These are phyloP conservation scores for Cacoxenus indagator DNA, from an alignment of 2,888 invertebrate genomes.

Conservation along the genomic window DNA sequence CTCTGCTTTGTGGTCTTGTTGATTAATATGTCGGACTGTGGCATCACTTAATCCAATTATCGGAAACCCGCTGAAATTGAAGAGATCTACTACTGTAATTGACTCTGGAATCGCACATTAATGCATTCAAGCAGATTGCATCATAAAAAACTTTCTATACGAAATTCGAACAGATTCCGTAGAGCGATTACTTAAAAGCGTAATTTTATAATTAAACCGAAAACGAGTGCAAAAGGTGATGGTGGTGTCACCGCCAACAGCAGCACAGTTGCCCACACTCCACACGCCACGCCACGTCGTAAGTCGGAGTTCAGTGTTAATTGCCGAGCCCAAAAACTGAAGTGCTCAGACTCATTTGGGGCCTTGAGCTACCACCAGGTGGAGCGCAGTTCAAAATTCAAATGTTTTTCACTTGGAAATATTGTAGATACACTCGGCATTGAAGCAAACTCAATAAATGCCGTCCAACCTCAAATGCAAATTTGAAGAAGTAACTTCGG, in stretches of 20 bases:
- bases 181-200: not conserved
- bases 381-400: no score
- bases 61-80: no score
- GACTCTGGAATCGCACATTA: no score
- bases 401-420: not conserved
- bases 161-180: no score
- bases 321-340: constrained; percentile 51
- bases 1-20: no score
- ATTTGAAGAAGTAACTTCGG: not conserved
- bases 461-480: not conserved
- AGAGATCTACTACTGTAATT: no score
- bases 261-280: constrained; percentile 12
- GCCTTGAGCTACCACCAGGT: not conserved
- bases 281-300: constrained; percentile 41
- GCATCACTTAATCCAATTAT: no score
- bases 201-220: not conserved
- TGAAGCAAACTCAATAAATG: constrained; percentile 1
- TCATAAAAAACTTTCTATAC: no score
- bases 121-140: no score
- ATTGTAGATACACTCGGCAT: not conserved
- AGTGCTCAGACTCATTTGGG: not conserved
- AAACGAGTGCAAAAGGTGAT: constrained; percentile 21
- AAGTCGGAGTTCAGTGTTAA: constrained; percentile 53
- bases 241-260: constrained; percentile 35
- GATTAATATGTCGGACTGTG: no score